Evolutionary conservation across 2,113 vertebrate species (phyloP).

Genomic region (Forbesichthys agassizii): DNA sequence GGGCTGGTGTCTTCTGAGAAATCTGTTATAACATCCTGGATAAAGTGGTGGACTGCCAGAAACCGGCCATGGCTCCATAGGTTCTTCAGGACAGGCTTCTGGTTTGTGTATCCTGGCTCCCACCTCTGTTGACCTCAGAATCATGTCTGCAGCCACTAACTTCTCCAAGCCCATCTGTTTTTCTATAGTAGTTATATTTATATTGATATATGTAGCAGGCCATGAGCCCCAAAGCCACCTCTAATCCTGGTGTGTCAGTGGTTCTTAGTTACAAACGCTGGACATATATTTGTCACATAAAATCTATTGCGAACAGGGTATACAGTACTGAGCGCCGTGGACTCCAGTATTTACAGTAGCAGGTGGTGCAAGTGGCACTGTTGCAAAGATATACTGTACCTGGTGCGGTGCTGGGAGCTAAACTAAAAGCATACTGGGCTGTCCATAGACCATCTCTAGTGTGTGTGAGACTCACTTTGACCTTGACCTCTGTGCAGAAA

Average conservation of each 20-base stretch:
- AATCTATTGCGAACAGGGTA: neutral
- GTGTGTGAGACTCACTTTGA: slow-evolving; percentile 37
- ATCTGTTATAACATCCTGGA: slow-evolving; percentile 37
- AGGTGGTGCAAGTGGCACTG: neutral
- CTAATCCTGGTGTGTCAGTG: neutral
- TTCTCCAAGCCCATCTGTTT: neutral
- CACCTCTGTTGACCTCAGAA: neutral
- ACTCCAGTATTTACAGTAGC: too few relatives aligned
- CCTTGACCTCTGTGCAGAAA: slow-evolving; percentile 18
- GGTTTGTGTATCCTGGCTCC: slow-evolving; percentile 3
- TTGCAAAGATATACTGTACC: neutral
- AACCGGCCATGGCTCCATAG: slow-evolving; percentile 16
- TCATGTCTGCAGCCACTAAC: slow-evolving; percentile 2
- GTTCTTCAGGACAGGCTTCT: slow-evolving; percentile 20
- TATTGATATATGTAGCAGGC: slow-evolving; percentile 24
- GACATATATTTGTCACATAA: neutral
- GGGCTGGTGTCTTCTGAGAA: slow-evolving; percentile 29
- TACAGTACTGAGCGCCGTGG: neutral
- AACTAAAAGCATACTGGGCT: slow-evolving; percentile 12
- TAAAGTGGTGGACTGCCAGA: slow-evolving; percentile 30
- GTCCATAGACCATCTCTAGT: slow-evolving; percentile 33
- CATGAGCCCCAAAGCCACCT: slow-evolving; percentile 13
- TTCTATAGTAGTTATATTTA: slow-evolving; percentile 44
- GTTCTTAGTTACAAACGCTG: neutral
- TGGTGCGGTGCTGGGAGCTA: slow-evolving; percentile 7